Base-by-base conservation (phyloP, 2,888 invertebrate genomes). In the Rhingia campestris region DNA sequence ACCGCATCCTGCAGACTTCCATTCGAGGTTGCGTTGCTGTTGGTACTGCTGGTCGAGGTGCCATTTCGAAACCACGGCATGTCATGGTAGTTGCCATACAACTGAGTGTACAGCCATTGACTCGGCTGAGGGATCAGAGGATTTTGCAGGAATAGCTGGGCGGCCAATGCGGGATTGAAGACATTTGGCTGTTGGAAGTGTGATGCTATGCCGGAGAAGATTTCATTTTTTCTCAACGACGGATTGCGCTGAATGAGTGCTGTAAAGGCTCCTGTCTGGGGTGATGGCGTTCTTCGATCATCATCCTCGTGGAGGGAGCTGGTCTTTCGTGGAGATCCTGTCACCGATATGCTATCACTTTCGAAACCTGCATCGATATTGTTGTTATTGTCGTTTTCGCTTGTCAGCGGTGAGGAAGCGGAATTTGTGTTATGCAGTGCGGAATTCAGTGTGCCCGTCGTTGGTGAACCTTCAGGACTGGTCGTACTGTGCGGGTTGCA, bases 31-130 rank as follows among this genome's bases (percentile, higher is more conserved):
- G 86, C 56, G 64, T 75, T 84, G n/a, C 77, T 77, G 32, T 87
- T 88, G 0, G 87, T 88, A 49, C 69, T 81, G 53, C 70, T 77
- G 3, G 88, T 88, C 0, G 89, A 87, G 33, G 90, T 87, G 22
- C 92, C 90, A 59, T 92, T 90, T 37, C 93, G 92, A 88, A 95
- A 92, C 95, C 95, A 95, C 3, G 93, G 92, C 92, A 95, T 94
- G 81, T 95, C 95, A 87, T 94, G 94, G 66, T 92, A 92, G 74
- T 93, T 94, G 37, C 94, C 94, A 88, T 96, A 96, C 1, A 96
- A 92, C 88, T 96, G 96, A 0, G 95, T 95, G 88, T 96, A 96
- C 4, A 96, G 91, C 96, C 95, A 96, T 81, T 95, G 95, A 43
- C 95, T 95, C 5, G 95, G 95, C 0, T 95, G 95, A 0, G 95